A percentile compares a stretch with the other conserved stretches of the same genome.
These are phyloP conservation scores for Pipistrellus pipistrellus DNA, from an alignment of 2,797 vertebrate genomes.

Conservation along the genomic window DNA sequence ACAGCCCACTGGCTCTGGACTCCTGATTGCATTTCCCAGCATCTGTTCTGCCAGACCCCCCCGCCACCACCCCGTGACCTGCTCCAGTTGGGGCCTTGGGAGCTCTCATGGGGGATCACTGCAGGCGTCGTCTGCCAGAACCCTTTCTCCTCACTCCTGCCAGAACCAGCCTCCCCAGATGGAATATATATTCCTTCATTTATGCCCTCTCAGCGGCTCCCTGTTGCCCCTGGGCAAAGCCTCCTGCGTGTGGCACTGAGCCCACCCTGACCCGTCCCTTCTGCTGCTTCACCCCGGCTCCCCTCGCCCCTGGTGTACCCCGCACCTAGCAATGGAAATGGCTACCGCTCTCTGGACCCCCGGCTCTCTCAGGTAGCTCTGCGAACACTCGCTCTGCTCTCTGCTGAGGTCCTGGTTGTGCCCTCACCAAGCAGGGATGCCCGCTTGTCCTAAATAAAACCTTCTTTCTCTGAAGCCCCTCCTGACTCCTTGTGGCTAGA, in stretches of 20 bases:
- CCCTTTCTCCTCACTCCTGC: not conserved
- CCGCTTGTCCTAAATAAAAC: not conserved
- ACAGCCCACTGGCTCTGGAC: not conserved
- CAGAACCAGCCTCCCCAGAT: not conserved
- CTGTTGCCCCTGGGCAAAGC: not conserved
- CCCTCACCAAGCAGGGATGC: not conserved
- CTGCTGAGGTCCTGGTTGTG: not conserved
- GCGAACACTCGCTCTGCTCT: accelerated
- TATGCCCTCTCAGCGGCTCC: not conserved
- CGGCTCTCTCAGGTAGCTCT: not conserved
- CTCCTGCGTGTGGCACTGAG: not conserved
- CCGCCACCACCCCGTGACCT: accelerated
- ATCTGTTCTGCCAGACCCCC: not conserved
- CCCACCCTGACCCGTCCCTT: not conserved
- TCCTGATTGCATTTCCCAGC: not conserved
- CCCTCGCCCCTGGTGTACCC: not conserved
- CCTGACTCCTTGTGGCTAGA: not conserved
- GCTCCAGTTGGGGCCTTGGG: not conserved
- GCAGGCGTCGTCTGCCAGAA: not conserved
- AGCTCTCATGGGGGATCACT: not conserved
- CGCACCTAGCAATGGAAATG: not conserved
- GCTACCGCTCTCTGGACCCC: not conserved
- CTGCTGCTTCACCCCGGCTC: not conserved
- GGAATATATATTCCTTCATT: not conserved
- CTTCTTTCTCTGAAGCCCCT: not conserved